These are phyloP conservation scores for Chamaetylas fuelleborni DNA, from an alignment of 2,113 vertebrate genomes.

Conservation along the genomic window DNA sequence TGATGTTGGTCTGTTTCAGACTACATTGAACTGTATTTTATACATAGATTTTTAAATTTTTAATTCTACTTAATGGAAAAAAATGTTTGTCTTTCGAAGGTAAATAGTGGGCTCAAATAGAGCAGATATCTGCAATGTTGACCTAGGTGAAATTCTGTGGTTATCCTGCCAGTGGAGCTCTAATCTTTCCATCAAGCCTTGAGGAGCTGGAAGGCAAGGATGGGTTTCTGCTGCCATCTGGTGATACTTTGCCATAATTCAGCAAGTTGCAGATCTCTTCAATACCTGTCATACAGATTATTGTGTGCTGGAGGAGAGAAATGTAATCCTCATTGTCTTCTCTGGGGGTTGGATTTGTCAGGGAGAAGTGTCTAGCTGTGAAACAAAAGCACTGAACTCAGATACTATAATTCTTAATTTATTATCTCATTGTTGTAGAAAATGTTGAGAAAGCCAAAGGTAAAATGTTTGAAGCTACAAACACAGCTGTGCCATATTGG, in stretches of 20 bases:
- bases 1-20: not conserved
- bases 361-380: not conserved
- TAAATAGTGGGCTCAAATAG: not conserved
- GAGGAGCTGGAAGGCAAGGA: not conserved
- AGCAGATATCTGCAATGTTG: not conserved
- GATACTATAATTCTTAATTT: not conserved
- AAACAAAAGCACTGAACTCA: not conserved
- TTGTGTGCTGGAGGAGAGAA: not conserved
- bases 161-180: not conserved
- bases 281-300: not conserved
- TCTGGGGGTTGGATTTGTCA: not conserved
- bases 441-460: not conserved
- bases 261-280: not conserved
- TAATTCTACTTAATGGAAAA: not conserved
- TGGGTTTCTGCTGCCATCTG: conserved; percentile 26
- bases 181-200: not conserved
- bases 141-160: not conserved
- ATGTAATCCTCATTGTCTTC: not conserved
- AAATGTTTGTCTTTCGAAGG: not conserved
- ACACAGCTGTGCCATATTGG: not conserved
- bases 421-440: not conserved
- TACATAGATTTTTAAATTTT: not conserved
- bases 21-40: not conserved
- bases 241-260: not conserved
- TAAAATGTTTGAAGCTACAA: not conserved